Evolutionary conservation across 2,797 vertebrate species (phyloP), one percentile per base, ranked within the genome.

Genomic region (Dallia pectoralis): DNA sequence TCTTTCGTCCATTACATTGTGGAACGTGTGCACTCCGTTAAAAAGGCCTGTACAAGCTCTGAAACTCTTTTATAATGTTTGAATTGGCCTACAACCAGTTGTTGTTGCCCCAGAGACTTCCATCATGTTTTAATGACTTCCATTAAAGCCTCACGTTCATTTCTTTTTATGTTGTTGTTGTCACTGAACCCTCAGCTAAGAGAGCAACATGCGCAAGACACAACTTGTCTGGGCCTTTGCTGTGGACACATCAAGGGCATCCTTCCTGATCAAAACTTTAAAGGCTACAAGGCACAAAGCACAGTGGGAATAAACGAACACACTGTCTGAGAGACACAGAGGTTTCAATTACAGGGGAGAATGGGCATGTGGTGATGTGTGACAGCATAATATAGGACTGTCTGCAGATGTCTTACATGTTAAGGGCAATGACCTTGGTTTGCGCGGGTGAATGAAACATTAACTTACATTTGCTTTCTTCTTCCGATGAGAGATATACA

Each of bases 141-240:
- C 53, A 62, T 33, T 18, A 63, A 3, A n/a, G 32, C 11, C 9
- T 40, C 51, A 71, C 75, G 69, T 83, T 33, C 47, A 6, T 67
- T 15, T 32, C 69, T 70, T 51, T n/a, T 44, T n/a, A 74, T 53
- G 75, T 47, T 75, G 77, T 78, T 78, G 8, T 72, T 77, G 5
- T 67, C 69, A 25, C 62, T 69, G 40, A 47, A 44, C 59, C 67
- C 64, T 73, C 22, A 74, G 22, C 69, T 59, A 70, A 70, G 29
- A 56, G 62, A 75, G 71, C 4, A 67, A 63, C 36, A 77, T 40
- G 44, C n/a, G n/a, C 79, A 81, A 61, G 73, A 74, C 61, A 67
- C 22, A 69, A 77, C 81, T 73, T 71, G 77, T 74, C 69, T 82
- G 66, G 30, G 48, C 44, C 77, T 79, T 79, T 81, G 77, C 75